These are phyloP conservation scores for Seladonia tumulorum DNA, from an alignment of 2,888 invertebrate genomes.

Conservation along the genomic window DNA sequence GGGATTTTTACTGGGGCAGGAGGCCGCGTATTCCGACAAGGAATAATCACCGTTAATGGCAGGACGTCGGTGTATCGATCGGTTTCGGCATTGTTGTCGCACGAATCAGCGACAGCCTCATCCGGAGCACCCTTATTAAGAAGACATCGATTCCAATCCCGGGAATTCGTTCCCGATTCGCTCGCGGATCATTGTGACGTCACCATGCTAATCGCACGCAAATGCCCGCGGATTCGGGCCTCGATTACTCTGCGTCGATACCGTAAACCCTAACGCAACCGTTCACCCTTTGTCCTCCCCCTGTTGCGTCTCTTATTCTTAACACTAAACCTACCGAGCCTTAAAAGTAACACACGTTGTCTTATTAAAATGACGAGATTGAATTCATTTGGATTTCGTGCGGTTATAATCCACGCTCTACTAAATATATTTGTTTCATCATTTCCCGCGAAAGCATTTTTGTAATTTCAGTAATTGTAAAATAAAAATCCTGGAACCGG, in stretches of 20 bases:
- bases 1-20: not conserved
- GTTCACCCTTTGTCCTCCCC: not conserved
- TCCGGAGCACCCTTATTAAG: slow-evolving; percentile 47
- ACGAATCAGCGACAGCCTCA: slow-evolving; percentile 23
- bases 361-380: too few species aligned
- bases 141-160: slow-evolving; percentile 48
- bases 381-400: too few species aligned
- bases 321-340: too few species aligned
- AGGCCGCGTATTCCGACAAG: slow-evolving; percentile 22
- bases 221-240: not conserved
- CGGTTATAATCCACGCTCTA: too few species aligned
- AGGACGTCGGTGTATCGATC: slow-evolving; percentile 39
- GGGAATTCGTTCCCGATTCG: slow-evolving; percentile 32
- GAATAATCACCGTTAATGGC: slow-evolving; percentile 48
- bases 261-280: not conserved
- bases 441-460: too few species aligned
- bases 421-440: too few species aligned
- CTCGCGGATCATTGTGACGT: not conserved
- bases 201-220: not conserved
- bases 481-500: too few species aligned
- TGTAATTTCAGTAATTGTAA: too few species aligned
- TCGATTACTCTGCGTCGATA: not conserved
- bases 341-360: too few species aligned
- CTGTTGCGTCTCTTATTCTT: too few species aligned
- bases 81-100: slow-evolving; percentile 49